Evolutionary conservation across 1,140 invertebrate genomes (phyloP).

Genomic region (Caenorhabditis tropicalis): DNA sequence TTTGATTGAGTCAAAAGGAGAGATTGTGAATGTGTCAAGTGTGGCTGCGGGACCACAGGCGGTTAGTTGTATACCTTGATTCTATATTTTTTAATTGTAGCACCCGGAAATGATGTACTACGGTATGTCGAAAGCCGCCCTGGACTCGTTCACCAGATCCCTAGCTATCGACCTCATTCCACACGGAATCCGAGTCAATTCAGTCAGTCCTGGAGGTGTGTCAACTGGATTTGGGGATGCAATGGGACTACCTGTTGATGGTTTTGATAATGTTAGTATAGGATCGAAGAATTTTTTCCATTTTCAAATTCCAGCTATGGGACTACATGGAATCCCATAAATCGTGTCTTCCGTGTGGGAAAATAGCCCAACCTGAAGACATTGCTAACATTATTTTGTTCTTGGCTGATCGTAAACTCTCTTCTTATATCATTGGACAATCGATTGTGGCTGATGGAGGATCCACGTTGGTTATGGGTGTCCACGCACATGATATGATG

Average conservation of each 20-base stretch:
- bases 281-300: neutral
- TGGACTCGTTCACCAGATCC: conserved; percentile 77
- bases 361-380: neutral
- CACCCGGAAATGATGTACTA: conserved; percentile 80
- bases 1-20: conserved; percentile 60
- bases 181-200: conserved; percentile 70
- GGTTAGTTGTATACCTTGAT: neutral
- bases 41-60: conserved; percentile 5
- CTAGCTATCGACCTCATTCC: conserved; percentile 87
- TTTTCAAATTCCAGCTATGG: neutral
- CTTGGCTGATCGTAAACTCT: conserved; percentile 29
- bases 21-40: conserved; percentile 60
- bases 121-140: conserved; percentile 77
- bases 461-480: neutral
- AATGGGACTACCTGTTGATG: neutral
- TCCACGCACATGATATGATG: neutral
- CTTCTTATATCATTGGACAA: conserved; percentile 37
- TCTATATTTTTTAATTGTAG: neutral
- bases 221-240: neutral
- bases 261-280: neutral
- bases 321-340: neutral
- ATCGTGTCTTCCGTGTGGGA: neutral
- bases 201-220: conserved; percentile 51
- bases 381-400: conserved; percentile 48
- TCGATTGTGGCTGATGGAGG: neutral